Conservation (phyloP, 2,888 invertebrate genomes). For the Meiosimyza platycephala region DNA sequence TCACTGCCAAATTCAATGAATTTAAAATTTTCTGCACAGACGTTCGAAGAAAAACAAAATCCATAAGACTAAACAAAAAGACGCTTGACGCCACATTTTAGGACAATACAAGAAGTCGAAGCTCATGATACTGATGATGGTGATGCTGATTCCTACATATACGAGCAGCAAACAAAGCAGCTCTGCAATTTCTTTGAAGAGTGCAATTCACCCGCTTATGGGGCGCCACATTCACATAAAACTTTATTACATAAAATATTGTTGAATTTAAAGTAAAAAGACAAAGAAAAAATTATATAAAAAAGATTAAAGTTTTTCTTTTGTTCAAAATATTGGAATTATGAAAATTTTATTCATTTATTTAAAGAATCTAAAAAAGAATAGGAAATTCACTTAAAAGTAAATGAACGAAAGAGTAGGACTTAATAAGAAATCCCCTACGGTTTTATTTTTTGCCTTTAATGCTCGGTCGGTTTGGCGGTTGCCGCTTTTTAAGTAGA, state of each 20-base stretch:
- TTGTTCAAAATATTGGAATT: neutral
- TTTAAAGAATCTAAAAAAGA: neutral
- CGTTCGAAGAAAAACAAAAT: neutral
- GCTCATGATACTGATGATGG: neutral
- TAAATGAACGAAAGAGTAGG: neutral
- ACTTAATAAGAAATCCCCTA: neutral
- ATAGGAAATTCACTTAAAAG: neutral
- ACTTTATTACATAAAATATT: neutral
- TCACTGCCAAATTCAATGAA: slow-evolving; percentile 47
- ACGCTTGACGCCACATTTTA: neutral
- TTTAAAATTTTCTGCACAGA: slow-evolving; percentile 41
- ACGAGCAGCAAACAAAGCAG: too few relatives aligned
- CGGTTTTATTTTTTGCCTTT: slow-evolving; percentile 13
- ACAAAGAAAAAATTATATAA: neutral
- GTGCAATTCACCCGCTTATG: neutral
- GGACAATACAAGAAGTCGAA: slow-evolving; percentile 3
- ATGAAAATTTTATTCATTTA: slow-evolving; percentile 12
- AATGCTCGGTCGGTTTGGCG: neutral
- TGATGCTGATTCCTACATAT: neutral
- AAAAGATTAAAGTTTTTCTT: neutral
- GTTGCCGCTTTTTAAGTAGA: neutral
- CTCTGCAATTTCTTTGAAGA: too few relatives aligned
- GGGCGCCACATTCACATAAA: neutral
- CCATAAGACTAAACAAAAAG: neutral
- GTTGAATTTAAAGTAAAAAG: neutral